Percentiles rank a stretch among this genome's conserved stretches.
These are phyloP conservation scores for Ceyx erithaca DNA, from an alignment of 2,797 vertebrate species.

Conservation along the genomic window DNA sequence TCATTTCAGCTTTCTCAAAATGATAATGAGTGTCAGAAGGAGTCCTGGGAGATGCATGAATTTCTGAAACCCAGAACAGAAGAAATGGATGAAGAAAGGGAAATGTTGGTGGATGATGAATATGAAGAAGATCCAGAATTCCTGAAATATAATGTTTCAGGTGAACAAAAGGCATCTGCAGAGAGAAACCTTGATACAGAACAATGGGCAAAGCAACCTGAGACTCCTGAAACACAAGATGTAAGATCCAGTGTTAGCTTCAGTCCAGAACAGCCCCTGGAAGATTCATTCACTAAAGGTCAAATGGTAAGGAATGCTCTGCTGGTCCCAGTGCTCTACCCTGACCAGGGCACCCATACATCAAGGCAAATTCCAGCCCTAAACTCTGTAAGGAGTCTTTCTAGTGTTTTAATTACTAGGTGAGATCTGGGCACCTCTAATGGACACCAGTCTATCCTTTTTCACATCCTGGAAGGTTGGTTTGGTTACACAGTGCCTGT, in stretches of 20 bases:
- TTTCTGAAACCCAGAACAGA: constrained; percentile 52
- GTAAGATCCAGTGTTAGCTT: background rate
- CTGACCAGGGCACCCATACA: background rate
- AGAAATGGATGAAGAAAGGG: constrained; percentile 76
- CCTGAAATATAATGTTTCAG: background rate
- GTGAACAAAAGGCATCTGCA: background rate
- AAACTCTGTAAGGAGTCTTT: background rate
- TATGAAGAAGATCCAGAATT: constrained; percentile 48
- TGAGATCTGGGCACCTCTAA: background rate
- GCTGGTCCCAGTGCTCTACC: background rate
- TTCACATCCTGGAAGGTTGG: background rate
- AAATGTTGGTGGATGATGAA: constrained; percentile 93
- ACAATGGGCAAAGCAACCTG: constrained; percentile 70
- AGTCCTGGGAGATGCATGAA: constrained; percentile 81
- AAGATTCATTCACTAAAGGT: background rate
- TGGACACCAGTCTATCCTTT: background rate
- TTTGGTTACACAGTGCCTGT: background rate
- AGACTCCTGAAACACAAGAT: background rate
- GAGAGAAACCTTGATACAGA: background rate
- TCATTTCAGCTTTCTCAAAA: constrained; percentile 71
- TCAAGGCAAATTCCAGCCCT: background rate
- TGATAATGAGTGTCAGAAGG: constrained; percentile 47
- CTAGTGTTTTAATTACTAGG: background rate
- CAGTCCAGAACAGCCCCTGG: constrained; percentile 11
- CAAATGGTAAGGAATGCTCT: constrained; percentile 45